Evolutionary conservation across 1,140 invertebrate genomes (phyloP).

Genomic region (Microplitis demolitor): DNA sequence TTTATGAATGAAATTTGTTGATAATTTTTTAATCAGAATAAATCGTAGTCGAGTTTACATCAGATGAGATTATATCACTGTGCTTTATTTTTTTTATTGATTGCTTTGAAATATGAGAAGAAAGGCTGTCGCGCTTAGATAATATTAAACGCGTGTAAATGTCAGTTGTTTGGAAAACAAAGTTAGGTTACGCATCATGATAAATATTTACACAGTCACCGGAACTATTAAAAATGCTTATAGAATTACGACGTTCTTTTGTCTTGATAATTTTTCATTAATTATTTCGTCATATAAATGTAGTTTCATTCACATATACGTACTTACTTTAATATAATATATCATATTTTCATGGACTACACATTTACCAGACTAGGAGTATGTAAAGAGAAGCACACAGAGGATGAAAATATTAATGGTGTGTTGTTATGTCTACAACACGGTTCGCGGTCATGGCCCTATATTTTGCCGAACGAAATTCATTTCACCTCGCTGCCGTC

Average conservation of each 20-base stretch:
- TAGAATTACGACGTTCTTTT: neutral
- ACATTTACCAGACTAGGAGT: neutral
- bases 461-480: conserved; percentile 19
- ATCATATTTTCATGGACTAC: too few relatives aligned
- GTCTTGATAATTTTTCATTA: neutral
- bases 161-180: conserved; percentile 34
- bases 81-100: conserved; percentile 28
- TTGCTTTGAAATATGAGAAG: conserved; percentile 26
- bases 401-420: conserved; percentile 11
- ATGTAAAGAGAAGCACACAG: neutral
- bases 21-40: neutral
- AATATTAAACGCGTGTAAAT: conserved; percentile 34
- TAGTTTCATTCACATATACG: neutral
- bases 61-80: neutral
- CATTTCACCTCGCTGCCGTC: conserved; percentile 10
- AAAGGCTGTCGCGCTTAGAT: conserved; percentile 33
- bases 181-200: conserved; percentile 26
- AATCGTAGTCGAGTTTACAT: neutral
- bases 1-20: neutral
- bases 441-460: conserved; percentile 34
- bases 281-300: neutral
- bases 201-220: conserved; percentile 22
- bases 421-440: conserved; percentile 54
- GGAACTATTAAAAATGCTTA: neutral
- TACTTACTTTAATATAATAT: neutral